Evolutionary conservation across 37 sponge, comb jelly and placozoan species (phyloP), one percentile per base, ranked within the genome.

Genomic region (Aphrocallistes beatrix): DNA sequence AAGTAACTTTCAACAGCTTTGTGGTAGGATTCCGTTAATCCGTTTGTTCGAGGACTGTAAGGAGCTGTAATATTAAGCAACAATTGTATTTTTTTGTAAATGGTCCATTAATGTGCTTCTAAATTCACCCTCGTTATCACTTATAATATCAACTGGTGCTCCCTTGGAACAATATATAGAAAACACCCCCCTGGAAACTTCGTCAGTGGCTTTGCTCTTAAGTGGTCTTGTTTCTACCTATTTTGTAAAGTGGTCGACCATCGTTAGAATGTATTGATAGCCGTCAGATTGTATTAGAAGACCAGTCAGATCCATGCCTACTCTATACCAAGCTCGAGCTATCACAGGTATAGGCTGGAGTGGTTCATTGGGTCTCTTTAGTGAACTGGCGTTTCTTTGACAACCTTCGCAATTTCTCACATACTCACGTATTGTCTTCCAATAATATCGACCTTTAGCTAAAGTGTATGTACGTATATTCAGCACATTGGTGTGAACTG

Each of bases 161-260:
- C 75, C 75, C 75, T 60, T 60, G 75, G 34, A 60, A 60, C 75
- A 60, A 60, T 60, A 60, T 32, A 60, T 60, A 32, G 75, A 60
- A 60, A 60, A 60, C n/a, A 60, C n/a, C 10, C 21, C 75, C n/a
- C n/a, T 60, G 25, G 75, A 60, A 28, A 60, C 34, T 60, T 60
- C 75, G n/a, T 60, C n/a, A 6, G 75, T 60, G 25, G 75, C 21
- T 28, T 60, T 60, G 75, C 17, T 60, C 34, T 60, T 60, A 60
- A 60, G 75, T 60, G 32, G 75, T 60, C 75, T 3, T 21, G 75
- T 60, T 60, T 32, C 25, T 60, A 60, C 75, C 75, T 30, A 60
- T 60, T 60, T 60, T 60, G 75, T 60, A 30, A 60, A 60, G 75
- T 60, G 75, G 75, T 60, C 75, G n/a, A 60, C 75, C 75, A 60